Base-by-base conservation (phyloP, 2,888 invertebrate genomes). In the Mayetiola destructor region DNA sequence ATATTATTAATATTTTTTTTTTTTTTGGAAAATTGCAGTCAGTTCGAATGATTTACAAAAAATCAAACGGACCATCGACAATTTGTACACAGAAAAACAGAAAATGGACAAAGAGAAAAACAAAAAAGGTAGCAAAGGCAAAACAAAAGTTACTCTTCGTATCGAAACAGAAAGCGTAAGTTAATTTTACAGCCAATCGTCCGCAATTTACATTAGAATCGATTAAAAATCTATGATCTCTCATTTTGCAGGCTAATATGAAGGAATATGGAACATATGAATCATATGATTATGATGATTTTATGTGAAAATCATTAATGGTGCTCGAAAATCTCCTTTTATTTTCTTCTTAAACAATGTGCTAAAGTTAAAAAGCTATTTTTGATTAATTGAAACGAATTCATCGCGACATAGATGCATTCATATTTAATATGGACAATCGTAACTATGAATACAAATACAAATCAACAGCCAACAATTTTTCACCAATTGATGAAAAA, bases 81-180 rank as follows among this genome's bases (percentile, higher is more conserved):
- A 84, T 71, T 74, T 94, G 64, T 85, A 84, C 68, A 81, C 86
- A 67, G 93, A 94, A 72, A 93, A 93, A 70, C 79, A 84, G 63
- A 92, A 91, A 75, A 75, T 85, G 60, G 91, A 90, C 69, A 92
- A 90, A 68, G 85, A 87, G 58, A 87, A 83, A 66, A 67, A 77
- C 57, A 89, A 88, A 75, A 88, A 89, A 72, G 78, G 77, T 35
- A 79, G 79, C 57, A 89, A 88, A 69, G 84, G 83, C 62, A 89
- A 89, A 68, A 85, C 84, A 56, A 88, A 86, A 73, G 79, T 85
- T 52, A 85, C 84, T 69, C 72, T 80, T 70, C 78, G 78, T 71
- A 73, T 85, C 57, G 84, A 86, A 69, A 83, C 82, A 57, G 85
- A 87, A 63, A 83, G 80, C 73, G 81, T 84, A 69, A 82, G 82